Conservation (phyloP, 1,140 invertebrate genomes). For the Drosophila miranda region DNA sequence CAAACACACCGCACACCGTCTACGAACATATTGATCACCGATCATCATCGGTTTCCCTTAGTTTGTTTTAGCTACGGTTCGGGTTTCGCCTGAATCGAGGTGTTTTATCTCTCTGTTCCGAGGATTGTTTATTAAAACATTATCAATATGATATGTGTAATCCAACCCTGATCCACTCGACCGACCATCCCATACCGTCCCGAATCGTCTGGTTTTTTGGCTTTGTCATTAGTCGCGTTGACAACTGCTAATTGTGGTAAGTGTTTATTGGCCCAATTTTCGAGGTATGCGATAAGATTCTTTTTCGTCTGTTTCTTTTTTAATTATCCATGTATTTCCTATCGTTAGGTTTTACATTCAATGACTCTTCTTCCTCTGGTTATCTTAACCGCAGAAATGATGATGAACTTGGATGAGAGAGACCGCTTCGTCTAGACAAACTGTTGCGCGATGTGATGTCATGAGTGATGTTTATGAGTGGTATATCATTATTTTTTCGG, state of each 20-base stretch:
- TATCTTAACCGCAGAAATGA: constrained; percentile 16
- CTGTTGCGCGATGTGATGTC: background rate
- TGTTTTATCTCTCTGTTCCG: constrained; percentile 27
- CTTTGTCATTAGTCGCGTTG: constrained; percentile 35
- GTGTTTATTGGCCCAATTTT: constrained; percentile 57
- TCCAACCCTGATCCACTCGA: constrained; percentile 40
- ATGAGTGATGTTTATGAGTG: background rate
- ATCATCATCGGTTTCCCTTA: background rate
- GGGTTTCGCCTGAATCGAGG: constrained; percentile 14
- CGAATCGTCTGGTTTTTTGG: background rate
- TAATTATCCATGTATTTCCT: constrained; percentile 54
- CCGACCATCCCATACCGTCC: background rate
- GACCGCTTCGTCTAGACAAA: too few relatives aligned
- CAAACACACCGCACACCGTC: background rate
- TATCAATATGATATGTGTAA: constrained; percentile 55
- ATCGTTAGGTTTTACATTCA: constrained; percentile 16
- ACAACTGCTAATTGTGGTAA: constrained; percentile 54
- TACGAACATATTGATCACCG: too few relatives aligned
- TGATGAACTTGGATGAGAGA: constrained; percentile 6
- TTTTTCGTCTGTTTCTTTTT: constrained; percentile 22
- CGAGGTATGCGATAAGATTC: constrained; percentile 40
- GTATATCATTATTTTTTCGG: background rate
- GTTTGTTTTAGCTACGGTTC: constrained; percentile 2
- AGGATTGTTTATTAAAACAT: constrained; percentile 50
- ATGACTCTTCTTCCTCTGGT: constrained; percentile 21